phyloP scores from a whole-genome alignment of 2,797 vertebrate genomes.

The Lacerta bilineata region DNA sequence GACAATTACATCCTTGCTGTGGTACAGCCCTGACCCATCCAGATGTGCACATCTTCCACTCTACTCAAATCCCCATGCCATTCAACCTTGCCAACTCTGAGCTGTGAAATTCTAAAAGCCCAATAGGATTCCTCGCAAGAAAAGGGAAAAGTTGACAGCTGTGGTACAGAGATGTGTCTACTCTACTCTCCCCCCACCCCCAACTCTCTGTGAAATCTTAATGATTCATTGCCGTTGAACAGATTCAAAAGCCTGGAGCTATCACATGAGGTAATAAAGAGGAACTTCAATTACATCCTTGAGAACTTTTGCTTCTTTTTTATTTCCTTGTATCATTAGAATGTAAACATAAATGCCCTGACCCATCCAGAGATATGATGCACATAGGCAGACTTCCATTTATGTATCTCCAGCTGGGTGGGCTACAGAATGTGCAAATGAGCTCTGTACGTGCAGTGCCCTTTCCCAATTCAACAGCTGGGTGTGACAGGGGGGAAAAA shows the following conservation, averaged over 20 bases:
- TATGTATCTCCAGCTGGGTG: not conserved
- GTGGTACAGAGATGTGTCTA: slow-evolving; percentile 56
- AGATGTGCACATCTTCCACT: too few species aligned
- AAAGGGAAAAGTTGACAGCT: too few species aligned
- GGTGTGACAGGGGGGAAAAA: too few species aligned
- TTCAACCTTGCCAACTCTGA: too few species aligned
- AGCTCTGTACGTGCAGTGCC: not conserved
- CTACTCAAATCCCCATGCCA: too few species aligned
- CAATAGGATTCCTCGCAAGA: too few species aligned
- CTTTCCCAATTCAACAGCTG: not conserved
- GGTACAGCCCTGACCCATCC: too few species aligned
- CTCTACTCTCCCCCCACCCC: slow-evolving; percentile 34
- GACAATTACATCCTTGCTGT: too few species aligned
- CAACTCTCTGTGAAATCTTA: slow-evolving; percentile 73
- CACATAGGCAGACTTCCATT: not conserved
- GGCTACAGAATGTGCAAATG: not conserved
- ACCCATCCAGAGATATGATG: not conserved
- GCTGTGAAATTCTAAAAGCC: too few species aligned
- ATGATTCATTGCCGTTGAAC: slow-evolving; percentile 68
- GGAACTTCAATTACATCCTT: slow-evolving; percentile 64
- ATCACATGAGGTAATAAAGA: slow-evolving; percentile 67
- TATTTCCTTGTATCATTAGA: slow-evolving; percentile 49
- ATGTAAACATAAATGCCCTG: slow-evolving; percentile 17
- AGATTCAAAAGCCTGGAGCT: slow-evolving; percentile 71
- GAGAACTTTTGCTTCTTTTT: slow-evolving; percentile 56